A percentile compares a stretch with the other conserved stretches of the same genome.
phyloP scores from a whole-genome alignment of 2,797 vertebrate genomes.

The Phataginus tricuspis region DNA sequence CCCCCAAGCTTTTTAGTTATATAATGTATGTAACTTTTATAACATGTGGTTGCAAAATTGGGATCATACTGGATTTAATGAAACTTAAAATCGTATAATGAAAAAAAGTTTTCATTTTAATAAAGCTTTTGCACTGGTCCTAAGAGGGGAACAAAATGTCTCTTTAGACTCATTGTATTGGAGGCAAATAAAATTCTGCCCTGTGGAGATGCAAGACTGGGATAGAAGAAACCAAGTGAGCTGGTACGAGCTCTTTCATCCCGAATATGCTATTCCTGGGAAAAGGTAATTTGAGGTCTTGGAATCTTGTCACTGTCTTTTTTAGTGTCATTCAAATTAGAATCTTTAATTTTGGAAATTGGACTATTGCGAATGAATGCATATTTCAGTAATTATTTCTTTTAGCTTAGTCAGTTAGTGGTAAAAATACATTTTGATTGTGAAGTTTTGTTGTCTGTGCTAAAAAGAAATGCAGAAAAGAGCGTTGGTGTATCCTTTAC shows the following conservation, averaged over 20 bases:
- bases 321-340: neutral
- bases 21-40: neutral
- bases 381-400: neutral
- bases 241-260: rapidly evolving
- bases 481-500: neutral
- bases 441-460: neutral
- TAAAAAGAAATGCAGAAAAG: neutral
- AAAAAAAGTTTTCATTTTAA: neutral
- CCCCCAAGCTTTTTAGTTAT: neutral
- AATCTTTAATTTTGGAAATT: slow-evolving; percentile 11
- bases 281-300: neutral
- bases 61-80: neutral
- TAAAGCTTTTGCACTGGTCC: neutral
- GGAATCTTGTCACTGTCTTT: neutral
- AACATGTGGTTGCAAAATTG: neutral
- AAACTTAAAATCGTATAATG: neutral
- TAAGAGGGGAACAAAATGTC: neutral
- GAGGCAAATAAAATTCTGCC: neutral
- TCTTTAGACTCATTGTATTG: neutral
- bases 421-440: neutral
- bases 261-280: too few relatives aligned
- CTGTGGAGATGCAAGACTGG: neutral
- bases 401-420: neutral
- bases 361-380: neutral
- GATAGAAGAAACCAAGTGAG: neutral